Conservation (phyloP, 2,888 invertebrate species). For the Orthosia gracilis region DNA sequence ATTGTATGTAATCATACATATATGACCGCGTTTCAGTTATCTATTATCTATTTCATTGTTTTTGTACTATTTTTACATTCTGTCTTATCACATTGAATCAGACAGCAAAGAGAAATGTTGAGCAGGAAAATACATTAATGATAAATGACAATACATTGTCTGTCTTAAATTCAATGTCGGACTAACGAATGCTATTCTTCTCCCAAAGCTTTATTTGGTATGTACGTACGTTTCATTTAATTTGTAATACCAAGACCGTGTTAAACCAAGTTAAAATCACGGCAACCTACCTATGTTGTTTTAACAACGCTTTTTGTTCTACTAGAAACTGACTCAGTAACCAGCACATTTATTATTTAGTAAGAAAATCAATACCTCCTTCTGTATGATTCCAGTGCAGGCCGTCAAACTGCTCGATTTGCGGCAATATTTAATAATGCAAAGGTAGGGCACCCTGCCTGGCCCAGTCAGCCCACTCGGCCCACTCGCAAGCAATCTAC, state of each 20-base stretch:
- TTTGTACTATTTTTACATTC: constrained; percentile 18
- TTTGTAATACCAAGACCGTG: not conserved
- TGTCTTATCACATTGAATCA: constrained; percentile 26
- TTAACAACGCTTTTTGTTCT: not conserved
- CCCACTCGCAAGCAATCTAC: constrained; percentile 62
- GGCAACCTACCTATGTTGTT: not conserved
- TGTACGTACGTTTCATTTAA: constrained; percentile 14
- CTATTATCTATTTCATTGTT: constrained; percentile 39
- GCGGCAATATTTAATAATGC: constrained; percentile 67
- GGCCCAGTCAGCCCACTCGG: constrained; percentile 55
- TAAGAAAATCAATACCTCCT: constrained; percentile 65
- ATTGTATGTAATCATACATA: constrained; percentile 28
- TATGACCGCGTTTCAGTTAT: constrained; percentile 53
- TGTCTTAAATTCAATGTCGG: constrained; percentile 39
- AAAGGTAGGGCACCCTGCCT: constrained; percentile 54
- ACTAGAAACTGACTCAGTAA: constrained; percentile 33
- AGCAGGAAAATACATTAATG: constrained; percentile 42
- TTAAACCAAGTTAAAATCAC: not conserved
- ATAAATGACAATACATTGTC: constrained; percentile 35
- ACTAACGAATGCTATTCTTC: constrained; percentile 11
- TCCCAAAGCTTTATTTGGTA: constrained; percentile 22
- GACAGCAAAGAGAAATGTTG: constrained; percentile 23
- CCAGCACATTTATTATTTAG: constrained; percentile 50
- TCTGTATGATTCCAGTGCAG: constrained; percentile 54
- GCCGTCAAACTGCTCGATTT: constrained; percentile 52